Evolutionary conservation across 2,113 vertebrate genomes (phyloP).

Genomic region (Pluvianellus socialis): DNA sequence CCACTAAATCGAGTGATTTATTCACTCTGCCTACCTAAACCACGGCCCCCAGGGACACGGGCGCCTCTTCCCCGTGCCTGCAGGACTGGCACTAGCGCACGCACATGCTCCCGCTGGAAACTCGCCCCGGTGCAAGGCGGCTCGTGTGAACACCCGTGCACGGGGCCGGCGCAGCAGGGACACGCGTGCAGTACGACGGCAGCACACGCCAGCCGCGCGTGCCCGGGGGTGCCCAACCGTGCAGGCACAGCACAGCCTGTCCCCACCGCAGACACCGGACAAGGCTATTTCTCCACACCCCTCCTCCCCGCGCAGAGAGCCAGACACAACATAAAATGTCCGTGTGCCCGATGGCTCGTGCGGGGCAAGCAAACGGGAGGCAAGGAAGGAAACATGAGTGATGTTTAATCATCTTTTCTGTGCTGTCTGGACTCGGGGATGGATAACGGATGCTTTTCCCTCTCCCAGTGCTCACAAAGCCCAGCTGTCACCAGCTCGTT

Average conservation of each 20-base stretch:
- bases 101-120: accelerated
- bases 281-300: neutral
- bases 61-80: too few species aligned
- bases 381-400: neutral
- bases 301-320: neutral
- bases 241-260: accelerated
- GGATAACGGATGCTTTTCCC: neutral
- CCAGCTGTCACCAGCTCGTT: neutral
- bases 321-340: accelerated
- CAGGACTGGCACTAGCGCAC: accelerated
- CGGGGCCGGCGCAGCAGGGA: neutral
- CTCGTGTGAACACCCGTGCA: accelerated
- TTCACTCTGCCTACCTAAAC: neutral
- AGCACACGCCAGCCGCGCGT: accelerated
- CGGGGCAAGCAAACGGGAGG: neutral
- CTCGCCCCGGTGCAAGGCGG: accelerated
- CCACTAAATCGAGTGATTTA: neutral
- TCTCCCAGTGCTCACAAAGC: neutral
- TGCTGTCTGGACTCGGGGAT: neutral
- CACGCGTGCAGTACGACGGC: accelerated
- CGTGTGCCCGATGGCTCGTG: accelerated
- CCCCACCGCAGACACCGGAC: accelerated
- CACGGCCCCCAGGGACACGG: accelerated
- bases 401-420: neutral
- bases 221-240: accelerated